phyloP scores from a whole-genome alignment of 2,113 vertebrate genomes.

The Phalacrocorax aristotelis region DNA sequence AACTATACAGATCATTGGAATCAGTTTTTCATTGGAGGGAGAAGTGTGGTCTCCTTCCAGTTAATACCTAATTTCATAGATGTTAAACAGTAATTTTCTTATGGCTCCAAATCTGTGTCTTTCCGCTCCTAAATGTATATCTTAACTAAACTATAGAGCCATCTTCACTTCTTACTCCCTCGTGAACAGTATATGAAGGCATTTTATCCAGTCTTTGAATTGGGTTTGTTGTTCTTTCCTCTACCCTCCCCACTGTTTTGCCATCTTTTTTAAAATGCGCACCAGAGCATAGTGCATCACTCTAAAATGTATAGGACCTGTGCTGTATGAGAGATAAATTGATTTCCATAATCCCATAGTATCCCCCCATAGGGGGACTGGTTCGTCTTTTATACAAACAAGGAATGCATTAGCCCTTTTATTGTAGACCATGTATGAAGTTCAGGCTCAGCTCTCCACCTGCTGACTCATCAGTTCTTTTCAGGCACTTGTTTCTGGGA shows the following conservation, averaged over 20 bases:
- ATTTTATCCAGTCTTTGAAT: not conserved
- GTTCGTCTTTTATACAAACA: not conserved
- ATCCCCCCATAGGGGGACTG: not conserved
- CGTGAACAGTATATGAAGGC: not conserved
- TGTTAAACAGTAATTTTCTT: not conserved
- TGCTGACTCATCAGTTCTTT: not conserved
- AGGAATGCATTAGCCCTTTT: not conserved
- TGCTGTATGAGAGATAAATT: not conserved
- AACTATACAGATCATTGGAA: not conserved
- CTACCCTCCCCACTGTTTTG: not conserved
- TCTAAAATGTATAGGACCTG: not conserved
- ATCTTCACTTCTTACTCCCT: not conserved
- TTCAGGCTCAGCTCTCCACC: not conserved
- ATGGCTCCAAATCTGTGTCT: not conserved
- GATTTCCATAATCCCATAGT: not conserved
- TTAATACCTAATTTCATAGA: slow-evolving; percentile 1
- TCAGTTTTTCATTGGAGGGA: not conserved
- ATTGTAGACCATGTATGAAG: fast-evolving
- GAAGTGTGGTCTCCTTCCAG: not conserved
- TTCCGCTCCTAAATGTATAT: not conserved
- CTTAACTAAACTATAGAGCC: not conserved
- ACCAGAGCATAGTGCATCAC: fast-evolving
- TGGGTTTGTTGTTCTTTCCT: not conserved
- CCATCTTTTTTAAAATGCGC: not conserved
- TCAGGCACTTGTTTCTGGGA: not conserved